phyloP scores from a whole-genome alignment of 2,797 vertebrate genomes.

The Thalassophryne amazonica region DNA sequence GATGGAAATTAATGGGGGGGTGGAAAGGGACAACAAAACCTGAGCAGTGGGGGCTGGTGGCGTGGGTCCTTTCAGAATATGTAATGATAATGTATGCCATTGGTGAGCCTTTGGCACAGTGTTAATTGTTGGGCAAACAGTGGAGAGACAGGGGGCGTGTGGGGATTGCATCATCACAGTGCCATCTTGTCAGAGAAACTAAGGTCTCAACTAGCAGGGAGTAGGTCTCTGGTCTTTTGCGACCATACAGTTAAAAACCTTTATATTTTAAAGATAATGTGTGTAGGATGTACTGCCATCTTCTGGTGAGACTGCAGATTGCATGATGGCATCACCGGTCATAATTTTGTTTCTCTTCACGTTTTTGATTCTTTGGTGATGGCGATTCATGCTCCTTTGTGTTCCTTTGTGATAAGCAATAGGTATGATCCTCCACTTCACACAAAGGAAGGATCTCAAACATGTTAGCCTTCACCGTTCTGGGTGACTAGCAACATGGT shows the following conservation, averaged over 20 bases:
- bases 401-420: too few species aligned
- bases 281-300: too few species aligned
- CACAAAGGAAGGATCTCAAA: too few species aligned
- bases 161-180: constrained; percentile 68
- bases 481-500: too few species aligned
- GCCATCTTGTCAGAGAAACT: constrained; percentile 81
- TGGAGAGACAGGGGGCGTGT: constrained; percentile 56
- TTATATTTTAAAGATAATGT: background rate
- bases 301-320: too few species aligned
- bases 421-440: too few species aligned
- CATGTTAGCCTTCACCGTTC: too few species aligned
- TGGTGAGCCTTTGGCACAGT: constrained; percentile 81
- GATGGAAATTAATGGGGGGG: constrained; percentile 83
- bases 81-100: constrained; percentile 81
- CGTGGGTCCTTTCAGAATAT: constrained; percentile 80
- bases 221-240: constrained; percentile 16
- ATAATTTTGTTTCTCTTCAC: too few species aligned
- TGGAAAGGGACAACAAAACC: constrained; percentile 57
- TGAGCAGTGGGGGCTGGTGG: constrained; percentile 60
- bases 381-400: too few species aligned
- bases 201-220: constrained; percentile 85
- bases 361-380: too few species aligned
- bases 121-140: constrained; percentile 89
- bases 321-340: too few species aligned
- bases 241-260: constrained; percentile 3